A percentile compares a stretch with the other conserved stretches of the same genome.
Evolutionary conservation across 64 coral and sea anemone genomes (phyloP).

Genomic region (Actinia equina): DNA sequence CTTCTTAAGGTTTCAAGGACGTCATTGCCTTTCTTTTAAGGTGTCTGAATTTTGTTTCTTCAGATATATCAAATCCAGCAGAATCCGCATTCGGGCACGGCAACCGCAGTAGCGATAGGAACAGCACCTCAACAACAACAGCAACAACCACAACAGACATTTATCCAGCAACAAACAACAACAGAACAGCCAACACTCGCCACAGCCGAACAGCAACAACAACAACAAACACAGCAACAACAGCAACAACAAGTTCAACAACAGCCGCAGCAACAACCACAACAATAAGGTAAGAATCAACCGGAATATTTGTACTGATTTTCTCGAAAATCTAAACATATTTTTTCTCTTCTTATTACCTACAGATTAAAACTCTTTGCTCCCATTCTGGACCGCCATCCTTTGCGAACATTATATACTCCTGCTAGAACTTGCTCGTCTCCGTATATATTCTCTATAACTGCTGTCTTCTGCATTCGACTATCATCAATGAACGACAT

Average conservation of each 20-base stretch:
- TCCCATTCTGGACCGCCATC: neutral
- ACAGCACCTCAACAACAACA: constrained; percentile 69
- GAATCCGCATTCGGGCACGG: constrained; percentile 73
- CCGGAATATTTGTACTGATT: neutral
- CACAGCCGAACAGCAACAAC: constrained; percentile 56
- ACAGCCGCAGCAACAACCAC: constrained; percentile 2
- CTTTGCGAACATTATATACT: neutral
- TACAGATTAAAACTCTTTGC: neutral
- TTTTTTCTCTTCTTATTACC: neutral
- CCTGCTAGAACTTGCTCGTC: no score
- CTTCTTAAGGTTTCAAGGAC: no score
- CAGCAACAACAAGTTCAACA: constrained; percentile 26
- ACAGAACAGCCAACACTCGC: constrained; percentile 69
- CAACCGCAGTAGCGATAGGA: constrained; percentile 77
- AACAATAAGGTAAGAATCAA: neutral
- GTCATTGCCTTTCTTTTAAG: no score
- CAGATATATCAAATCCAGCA: constrained; percentile 96
- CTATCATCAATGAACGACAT: neutral
- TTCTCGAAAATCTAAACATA: neutral
- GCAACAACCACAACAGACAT: constrained; percentile 36
- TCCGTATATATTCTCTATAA: neutral
- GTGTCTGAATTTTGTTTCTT: neutral
- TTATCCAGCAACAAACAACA: constrained; percentile 72
- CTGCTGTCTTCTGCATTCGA: no score
- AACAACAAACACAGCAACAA: constrained; percentile 53